A percentile compares a stretch with the other conserved stretches of the same genome.
phyloP scores from a whole-genome alignment of 2,888 invertebrate genomes.

The Spilosoma lubricipeda region DNA sequence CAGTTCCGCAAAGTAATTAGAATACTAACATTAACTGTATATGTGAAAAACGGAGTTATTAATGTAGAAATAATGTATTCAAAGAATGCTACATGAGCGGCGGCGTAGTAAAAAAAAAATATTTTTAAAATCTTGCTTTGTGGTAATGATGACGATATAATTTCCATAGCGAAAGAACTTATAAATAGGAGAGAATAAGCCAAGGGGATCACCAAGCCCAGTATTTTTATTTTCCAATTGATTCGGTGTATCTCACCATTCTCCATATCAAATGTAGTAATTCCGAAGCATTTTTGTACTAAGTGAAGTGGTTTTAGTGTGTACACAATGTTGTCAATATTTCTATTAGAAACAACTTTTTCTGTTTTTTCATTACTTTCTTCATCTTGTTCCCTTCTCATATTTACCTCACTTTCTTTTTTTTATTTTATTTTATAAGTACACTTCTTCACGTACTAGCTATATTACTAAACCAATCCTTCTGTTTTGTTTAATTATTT shows the following conservation, averaged over 20 bases:
- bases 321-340: constrained; percentile 1
- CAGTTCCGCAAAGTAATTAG: constrained; percentile 11
- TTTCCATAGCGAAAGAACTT: neutral
- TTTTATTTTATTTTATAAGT: neutral
- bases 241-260: neutral
- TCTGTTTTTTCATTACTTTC: neutral
- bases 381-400: constrained; percentile 3
- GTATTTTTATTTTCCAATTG: constrained; percentile 5
- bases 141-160: neutral
- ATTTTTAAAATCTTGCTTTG: neutral
- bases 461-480: neutral
- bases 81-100: neutral
- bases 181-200: neutral
- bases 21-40: neutral
- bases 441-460: neutral
- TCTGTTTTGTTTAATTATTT: neutral
- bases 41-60: neutral
- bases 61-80: neutral
- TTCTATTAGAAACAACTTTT: constrained; percentile 2
- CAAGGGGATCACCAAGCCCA: neutral
- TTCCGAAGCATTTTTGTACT: constrained; percentile 1
- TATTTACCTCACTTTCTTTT: neutral
- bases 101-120: neutral
- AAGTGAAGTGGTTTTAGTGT: constrained; percentile 6
- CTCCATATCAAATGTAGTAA: neutral